These are phyloP conservation scores for Seira sanloemensis DNA, from an alignment of 2,888 invertebrate species.

Conservation along the genomic window DNA sequence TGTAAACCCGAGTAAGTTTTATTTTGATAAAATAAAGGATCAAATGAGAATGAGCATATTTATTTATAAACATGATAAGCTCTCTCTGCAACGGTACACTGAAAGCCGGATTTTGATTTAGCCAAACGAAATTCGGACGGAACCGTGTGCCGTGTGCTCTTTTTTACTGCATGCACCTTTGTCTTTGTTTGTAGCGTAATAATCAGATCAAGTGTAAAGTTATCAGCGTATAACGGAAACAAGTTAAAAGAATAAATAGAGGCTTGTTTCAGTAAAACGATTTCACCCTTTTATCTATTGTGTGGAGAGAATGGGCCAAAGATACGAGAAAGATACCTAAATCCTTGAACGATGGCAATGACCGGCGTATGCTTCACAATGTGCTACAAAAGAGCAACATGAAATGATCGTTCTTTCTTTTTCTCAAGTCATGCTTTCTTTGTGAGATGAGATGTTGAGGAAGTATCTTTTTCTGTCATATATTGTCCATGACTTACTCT, in stretches of 20 bases:
- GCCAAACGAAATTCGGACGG: too few species aligned
- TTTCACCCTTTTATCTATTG: background rate
- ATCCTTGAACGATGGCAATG: conserved; percentile 14
- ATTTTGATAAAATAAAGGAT: too few species aligned
- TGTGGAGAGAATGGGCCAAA: background rate
- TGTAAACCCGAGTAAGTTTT: too few species aligned
- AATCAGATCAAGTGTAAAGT: background rate
- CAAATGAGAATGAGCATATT: too few species aligned
- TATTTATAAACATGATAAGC: too few species aligned
- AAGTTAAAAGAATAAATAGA: background rate
- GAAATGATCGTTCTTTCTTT: background rate
- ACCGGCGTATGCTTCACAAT: background rate
- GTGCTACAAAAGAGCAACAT: background rate
- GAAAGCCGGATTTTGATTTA: too few species aligned
- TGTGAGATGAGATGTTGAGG: background rate
- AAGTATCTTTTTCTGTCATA: background rate
- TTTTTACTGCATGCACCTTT: background rate
- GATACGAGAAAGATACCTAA: conserved; percentile 1
- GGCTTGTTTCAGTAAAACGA: background rate
- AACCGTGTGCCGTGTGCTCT: too few species aligned
- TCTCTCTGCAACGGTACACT: too few species aligned
- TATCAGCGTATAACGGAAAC: background rate
- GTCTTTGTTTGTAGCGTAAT: background rate
- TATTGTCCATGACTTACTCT: background rate
- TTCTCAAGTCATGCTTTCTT: background rate